Conservation (phyloP, 2,797 vertebrate genomes). For the Lycodopsis pacificus region DNA sequence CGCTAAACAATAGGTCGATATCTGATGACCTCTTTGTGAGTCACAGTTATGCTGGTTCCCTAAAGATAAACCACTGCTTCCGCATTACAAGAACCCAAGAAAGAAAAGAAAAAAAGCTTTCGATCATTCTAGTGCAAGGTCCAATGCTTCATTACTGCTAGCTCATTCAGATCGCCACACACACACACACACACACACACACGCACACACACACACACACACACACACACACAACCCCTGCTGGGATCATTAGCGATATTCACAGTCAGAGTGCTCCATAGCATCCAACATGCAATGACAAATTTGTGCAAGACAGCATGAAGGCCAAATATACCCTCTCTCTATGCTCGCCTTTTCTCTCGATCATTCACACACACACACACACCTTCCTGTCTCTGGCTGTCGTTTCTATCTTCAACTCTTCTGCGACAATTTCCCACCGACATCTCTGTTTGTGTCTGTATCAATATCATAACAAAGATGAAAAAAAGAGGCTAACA, state of each 20-base stretch:
- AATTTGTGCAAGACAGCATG: constrained; percentile 73
- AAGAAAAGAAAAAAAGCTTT: constrained; percentile 29
- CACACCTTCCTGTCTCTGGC: constrained; percentile 5
- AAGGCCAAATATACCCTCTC: constrained; percentile 71
- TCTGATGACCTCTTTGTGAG: constrained; percentile 32
- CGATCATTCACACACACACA: background rate
- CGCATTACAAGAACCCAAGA: constrained; percentile 45
- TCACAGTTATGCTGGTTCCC: constrained; percentile 39
- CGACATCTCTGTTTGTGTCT: background rate
- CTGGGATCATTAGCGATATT: constrained; percentile 62
- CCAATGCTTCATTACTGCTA: constrained; percentile 56
- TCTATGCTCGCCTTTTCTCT: constrained; percentile 24
- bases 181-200: constrained; percentile 4
- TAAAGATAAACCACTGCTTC: constrained; percentile 43
- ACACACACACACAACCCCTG: constrained; percentile 32
- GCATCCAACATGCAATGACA: constrained; percentile 66
- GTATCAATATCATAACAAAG: constrained; percentile 8
- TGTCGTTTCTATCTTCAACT: constrained; percentile 44
- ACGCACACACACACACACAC: constrained; percentile 4
- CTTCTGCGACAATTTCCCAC: constrained; percentile 22
- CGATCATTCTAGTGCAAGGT: constrained; percentile 55
- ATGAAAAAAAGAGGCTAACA: background rate
- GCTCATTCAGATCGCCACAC: constrained; percentile 31
- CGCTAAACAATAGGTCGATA: constrained; percentile 26
- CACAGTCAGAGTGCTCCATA: constrained; percentile 48